These are phyloP conservation scores for Glyphotaelius pellucidus DNA, from an alignment of 2,888 invertebrate species.

Conservation along the genomic window DNA sequence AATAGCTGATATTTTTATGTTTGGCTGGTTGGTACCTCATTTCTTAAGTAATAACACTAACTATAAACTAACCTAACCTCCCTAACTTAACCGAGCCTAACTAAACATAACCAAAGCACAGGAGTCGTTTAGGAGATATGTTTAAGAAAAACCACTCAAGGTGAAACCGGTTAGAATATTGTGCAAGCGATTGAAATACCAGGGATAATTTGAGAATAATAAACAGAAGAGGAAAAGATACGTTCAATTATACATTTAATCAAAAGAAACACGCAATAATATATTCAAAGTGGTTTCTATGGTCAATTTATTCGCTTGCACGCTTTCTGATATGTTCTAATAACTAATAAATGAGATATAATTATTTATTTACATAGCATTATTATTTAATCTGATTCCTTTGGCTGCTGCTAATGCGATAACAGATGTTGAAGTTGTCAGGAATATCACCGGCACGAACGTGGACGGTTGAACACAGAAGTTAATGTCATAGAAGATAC, in stretches of 20 bases:
- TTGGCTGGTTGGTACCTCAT: too few relatives aligned
- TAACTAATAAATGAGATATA: not conserved
- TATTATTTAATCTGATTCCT: not conserved
- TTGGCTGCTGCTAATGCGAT: not conserved
- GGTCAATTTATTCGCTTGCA: not conserved
- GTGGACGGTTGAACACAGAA: not conserved
- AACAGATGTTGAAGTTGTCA: not conserved
- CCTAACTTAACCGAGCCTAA: too few relatives aligned
- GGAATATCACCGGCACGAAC: not conserved
- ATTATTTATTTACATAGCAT: not conserved
- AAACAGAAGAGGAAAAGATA: not conserved
- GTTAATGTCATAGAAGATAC: not conserved
- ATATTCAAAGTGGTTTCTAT: not conserved
- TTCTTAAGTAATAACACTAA: too few relatives aligned
- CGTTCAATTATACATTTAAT: not conserved
- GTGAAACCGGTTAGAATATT: too few relatives aligned
- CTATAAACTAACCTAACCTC: too few relatives aligned
- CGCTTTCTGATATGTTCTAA: not conserved
- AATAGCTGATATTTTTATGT: too few relatives aligned
- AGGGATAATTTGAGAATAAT: not conserved
- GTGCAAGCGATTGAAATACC: too few relatives aligned
- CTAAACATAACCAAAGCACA: not conserved
- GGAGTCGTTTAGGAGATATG: too few relatives aligned
- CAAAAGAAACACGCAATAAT: not conserved
- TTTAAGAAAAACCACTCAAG: too few relatives aligned